Percentiles rank a stretch among this genome's conserved stretches.
Evolutionary conservation across 2,888 invertebrate species (phyloP).

Genomic region (Cantharis nigra): DNA sequence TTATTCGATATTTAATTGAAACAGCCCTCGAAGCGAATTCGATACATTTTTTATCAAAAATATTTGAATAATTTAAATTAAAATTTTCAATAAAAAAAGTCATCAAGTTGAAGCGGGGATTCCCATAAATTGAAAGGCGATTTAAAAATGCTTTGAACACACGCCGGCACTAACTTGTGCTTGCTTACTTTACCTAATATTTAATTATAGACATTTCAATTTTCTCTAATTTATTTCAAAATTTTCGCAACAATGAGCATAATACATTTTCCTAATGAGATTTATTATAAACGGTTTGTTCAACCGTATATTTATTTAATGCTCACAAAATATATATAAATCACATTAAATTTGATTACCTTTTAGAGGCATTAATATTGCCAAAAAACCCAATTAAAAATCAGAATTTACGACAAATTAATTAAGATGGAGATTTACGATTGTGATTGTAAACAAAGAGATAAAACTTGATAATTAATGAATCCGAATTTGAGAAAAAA

Average conservation of each 20-base stretch:
- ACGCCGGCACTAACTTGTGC: background rate
- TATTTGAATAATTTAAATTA: background rate
- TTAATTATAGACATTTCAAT: background rate
- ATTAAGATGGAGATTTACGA: background rate
- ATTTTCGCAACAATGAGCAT: background rate
- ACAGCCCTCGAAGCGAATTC: too few species aligned
- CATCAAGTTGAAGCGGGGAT: background rate
- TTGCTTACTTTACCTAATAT: background rate
- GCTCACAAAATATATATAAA: background rate
- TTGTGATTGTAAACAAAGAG: background rate
- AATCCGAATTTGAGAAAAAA: background rate
- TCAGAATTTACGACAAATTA: background rate
- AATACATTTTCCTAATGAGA: constrained; percentile 2
- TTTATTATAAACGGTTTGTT: background rate
- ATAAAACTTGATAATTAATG: background rate
- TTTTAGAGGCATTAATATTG: background rate
- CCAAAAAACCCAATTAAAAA: background rate
- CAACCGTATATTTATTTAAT: background rate
- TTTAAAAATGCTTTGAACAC: background rate
- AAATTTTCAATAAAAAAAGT: background rate
- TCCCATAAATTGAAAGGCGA: background rate
- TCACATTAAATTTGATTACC: background rate
- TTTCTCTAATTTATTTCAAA: background rate
- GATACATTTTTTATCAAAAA: background rate
- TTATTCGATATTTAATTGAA: background rate